A percentile compares a stretch with the other conserved stretches of the same genome.
Evolutionary conservation across 2,113 vertebrate genomes (phyloP).

Genomic region (Spizaetus ornatus): DNA sequence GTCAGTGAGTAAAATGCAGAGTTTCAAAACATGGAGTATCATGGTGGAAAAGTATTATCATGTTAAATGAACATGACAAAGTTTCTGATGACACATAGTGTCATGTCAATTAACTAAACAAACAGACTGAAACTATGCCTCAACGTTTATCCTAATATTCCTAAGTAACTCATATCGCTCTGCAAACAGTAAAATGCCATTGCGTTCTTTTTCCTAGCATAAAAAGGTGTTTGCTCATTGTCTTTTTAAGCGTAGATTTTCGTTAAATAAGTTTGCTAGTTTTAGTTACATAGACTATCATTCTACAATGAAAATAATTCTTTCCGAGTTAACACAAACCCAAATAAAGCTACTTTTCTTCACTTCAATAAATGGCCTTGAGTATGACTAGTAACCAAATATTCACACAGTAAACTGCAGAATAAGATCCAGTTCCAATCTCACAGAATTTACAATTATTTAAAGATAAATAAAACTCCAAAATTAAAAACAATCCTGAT

Average conservation of each 20-base stretch:
- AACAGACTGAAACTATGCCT: neutral
- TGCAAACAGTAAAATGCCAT: neutral
- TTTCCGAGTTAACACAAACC: neutral
- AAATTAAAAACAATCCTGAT: neutral
- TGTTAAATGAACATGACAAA: neutral
- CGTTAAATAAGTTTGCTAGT: neutral
- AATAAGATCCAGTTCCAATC: neutral
- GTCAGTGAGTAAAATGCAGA: neutral
- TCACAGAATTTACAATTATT: neutral
- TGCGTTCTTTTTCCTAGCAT: neutral
- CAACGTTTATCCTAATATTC: neutral
- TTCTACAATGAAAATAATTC: neutral
- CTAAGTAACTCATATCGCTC: neutral
- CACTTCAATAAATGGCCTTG: neutral
- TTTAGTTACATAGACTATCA: neutral
- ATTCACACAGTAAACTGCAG: neutral
- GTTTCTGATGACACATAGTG: conserved; percentile 6
- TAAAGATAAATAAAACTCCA: neutral
- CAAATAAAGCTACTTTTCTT: neutral
- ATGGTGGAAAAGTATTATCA: neutral
- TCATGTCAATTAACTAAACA: neutral
- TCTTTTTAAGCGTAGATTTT: neutral
- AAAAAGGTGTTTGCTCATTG: neutral
- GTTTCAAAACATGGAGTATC: neutral
- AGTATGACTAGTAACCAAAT: neutral